Base-by-base conservation (phyloP, 1,140 invertebrate genomes). In the Papilio xuthus region DNA sequence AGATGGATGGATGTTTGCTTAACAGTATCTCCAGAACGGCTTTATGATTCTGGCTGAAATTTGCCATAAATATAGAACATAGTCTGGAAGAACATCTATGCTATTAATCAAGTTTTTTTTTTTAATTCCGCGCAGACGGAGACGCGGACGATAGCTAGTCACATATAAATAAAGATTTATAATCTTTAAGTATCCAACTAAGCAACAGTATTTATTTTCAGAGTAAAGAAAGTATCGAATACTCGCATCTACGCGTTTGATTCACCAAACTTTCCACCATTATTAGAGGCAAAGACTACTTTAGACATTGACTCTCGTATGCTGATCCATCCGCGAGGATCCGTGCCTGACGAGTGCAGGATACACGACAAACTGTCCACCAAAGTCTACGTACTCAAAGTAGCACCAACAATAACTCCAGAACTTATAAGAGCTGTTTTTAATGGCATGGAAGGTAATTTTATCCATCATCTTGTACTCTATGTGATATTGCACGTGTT, bases 331-430 rank as follows among this genome's bases (percentile, higher is more conserved):
- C 81, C 88, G 0, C 82, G 83, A 4, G 89, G 88, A 0, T 88
- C 89, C 0, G 89, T 93, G 15, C 87, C 90, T 7, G 81, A 92
- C n/a, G 90, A 89, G 53, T 93, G 92, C 81, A 89, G 92, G n/a
- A 96, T 98, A 0, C 96, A 98, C 79, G 95, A 96, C 37, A 94
- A 95, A 23, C 93, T 99, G 18, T 97, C 96, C 90, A 94, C 95
- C 73, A 97, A 99, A 90, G 98, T 99, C 15, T 97, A 97, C 1
- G 88, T 99, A 4, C 89, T 99, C 9, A 95, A 98, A 44, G 94
- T 99, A 69, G 99, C 98, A 87, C 98, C 98, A 0, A 98, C 97
- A 77, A 99, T 99, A 78, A 97, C 97, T 2, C 94, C 95, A 23
- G 95, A 97, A 80, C 96, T 97, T 18, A 97, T 98, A 4, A 94